A percentile compares a stretch with the other conserved stretches of the same genome.
These are phyloP conservation scores for Raja brachyura DNA, from an alignment of 2,113 vertebrate species.

Conservation along the genomic window DNA sequence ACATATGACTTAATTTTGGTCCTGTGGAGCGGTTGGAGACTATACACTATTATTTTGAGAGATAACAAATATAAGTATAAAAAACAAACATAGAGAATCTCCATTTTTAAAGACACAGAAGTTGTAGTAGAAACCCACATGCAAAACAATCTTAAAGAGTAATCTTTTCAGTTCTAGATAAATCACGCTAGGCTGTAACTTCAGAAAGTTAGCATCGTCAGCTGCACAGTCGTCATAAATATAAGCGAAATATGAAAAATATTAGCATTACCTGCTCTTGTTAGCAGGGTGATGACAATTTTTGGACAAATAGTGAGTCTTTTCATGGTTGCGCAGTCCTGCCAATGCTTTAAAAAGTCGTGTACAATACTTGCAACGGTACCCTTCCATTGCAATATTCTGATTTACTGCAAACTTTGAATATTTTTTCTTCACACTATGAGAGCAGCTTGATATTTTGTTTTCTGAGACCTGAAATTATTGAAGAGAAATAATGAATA, in stretches of 20 bases:
- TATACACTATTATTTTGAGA: background rate
- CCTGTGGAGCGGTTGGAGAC: background rate
- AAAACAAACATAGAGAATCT: background rate
- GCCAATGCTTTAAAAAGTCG: constrained; percentile 14
- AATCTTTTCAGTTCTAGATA: background rate
- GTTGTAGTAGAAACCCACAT: background rate
- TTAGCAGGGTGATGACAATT: background rate
- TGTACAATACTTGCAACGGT: background rate
- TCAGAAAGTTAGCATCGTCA: background rate
- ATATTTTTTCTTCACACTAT: background rate
- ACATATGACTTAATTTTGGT: background rate
- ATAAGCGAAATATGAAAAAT: background rate
- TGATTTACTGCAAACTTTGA: background rate
- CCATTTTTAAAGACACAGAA: background rate
- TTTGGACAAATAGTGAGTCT: background rate
- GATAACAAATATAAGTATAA: background rate
- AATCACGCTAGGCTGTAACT: background rate
- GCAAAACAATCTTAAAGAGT: background rate
- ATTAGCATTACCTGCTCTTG: constrained; percentile 16
- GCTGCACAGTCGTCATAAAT: background rate
- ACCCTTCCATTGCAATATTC: background rate
- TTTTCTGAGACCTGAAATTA: background rate
- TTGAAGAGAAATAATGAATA: background rate
- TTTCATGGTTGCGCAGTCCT: constrained; percentile 23
- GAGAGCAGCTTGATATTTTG: background rate